Conservation (phyloP, 2,888 invertebrate genomes). For the Pachycephus smyrnensis region DNA sequence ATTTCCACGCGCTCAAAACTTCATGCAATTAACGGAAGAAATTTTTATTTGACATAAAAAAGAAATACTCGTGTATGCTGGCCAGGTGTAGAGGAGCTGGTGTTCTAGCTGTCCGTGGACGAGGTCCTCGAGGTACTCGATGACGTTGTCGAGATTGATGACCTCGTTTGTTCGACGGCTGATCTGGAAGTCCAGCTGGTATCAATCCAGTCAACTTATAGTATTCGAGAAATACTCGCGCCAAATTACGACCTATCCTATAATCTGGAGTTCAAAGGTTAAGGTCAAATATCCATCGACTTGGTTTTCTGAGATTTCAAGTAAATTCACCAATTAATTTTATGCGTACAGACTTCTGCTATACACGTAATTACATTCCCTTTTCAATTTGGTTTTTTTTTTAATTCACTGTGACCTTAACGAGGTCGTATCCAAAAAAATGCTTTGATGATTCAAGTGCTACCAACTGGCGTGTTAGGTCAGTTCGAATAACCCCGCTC, state of each 20-base stretch:
- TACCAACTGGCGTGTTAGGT: not conserved
- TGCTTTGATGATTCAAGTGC: not conserved
- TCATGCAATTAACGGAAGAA: not conserved
- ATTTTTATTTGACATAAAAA: not conserved
- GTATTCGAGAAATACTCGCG: conserved; percentile 82
- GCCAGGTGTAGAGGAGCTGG: conserved; percentile 62
- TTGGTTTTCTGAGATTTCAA: not conserved
- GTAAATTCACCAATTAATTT: not conserved
- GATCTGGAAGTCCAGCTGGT: conserved; percentile 65
- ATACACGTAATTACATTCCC: too few species aligned
- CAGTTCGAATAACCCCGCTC: not conserved
- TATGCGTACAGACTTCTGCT: not conserved
- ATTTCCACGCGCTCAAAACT: not conserved
- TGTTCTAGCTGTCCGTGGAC: conserved; percentile 58
- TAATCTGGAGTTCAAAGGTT: conserved; percentile 71
- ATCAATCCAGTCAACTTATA: conserved; percentile 81
- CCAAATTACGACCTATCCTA: conserved; percentile 82
- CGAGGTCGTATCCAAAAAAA: not conserved
- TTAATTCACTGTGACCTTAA: not conserved
- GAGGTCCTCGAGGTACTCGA: conserved; percentile 53
- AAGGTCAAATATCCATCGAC: conserved; percentile 26
- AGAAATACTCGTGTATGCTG: conserved; percentile 60
- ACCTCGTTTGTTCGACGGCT: conserved; percentile 58
- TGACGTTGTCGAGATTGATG: conserved; percentile 61
- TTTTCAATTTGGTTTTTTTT: too few species aligned